A percentile compares a stretch with the other conserved stretches of the same genome.
phyloP scores from a whole-genome alignment of 1,140 invertebrate genomes.

The Belonocnema kinseyi region DNA sequence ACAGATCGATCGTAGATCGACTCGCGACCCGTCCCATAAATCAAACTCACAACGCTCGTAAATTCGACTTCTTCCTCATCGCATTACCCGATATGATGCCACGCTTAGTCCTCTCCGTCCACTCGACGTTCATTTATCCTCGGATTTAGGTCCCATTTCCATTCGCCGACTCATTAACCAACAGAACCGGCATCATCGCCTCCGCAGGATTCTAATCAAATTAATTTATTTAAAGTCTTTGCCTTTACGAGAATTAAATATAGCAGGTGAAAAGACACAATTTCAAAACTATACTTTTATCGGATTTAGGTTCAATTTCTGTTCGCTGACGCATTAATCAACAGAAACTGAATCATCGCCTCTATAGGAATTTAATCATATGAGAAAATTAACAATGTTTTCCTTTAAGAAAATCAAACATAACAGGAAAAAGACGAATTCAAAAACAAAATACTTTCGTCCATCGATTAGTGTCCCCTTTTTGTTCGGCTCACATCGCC shows the following conservation, averaged over 20 bases:
- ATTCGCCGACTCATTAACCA: conserved; percentile 18
- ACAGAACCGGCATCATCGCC: conserved; percentile 28
- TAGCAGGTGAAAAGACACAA: too few relatives aligned
- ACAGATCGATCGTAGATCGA: conserved; percentile 58
- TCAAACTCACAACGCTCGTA: conserved; percentile 58
- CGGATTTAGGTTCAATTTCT: conserved; percentile 1
- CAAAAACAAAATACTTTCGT: neutral
- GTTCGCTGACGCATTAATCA: neutral
- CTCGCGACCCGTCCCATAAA: conserved; percentile 48
- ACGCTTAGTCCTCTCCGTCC: conserved; percentile 45
- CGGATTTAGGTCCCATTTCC: conserved; percentile 14
- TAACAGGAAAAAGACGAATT: neutral
- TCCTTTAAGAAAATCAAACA: neutral
- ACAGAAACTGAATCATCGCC: conserved; percentile 24
- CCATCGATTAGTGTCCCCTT: neutral
- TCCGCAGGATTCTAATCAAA: conserved; percentile 31
- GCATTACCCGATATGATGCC: conserved; percentile 16
- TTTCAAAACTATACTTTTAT: neutral
- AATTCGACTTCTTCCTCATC: conserved; percentile 44
- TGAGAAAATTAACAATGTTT: neutral
- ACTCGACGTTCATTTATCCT: conserved; percentile 53
- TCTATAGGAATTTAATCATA: conserved; percentile 25
- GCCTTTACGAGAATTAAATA: neutral
- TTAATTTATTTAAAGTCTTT: neutral
- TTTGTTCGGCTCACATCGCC: too few relatives aligned